Conservation (phyloP, 2,113 vertebrate genomes). For the Nyctereutes procyonoides region DNA sequence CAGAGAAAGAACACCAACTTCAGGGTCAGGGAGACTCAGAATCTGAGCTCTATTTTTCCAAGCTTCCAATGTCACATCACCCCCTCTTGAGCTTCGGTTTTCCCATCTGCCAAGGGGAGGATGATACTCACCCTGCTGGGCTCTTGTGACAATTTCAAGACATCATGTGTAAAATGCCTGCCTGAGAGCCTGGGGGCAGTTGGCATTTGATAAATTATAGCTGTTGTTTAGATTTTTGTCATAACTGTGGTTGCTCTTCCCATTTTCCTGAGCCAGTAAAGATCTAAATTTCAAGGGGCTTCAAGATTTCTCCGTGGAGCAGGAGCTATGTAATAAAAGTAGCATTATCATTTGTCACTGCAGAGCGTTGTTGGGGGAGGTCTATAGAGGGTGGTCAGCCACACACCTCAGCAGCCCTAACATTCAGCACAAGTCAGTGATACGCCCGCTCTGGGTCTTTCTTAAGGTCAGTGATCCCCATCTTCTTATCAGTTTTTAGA, state of each 20-base stretch:
- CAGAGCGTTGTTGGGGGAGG: neutral
- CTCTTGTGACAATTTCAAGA: neutral
- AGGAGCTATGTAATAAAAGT: neutral
- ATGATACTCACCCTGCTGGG: neutral
- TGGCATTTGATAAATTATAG: too few species aligned
- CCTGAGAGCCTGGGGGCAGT: too few species aligned
- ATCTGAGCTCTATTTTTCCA: neutral
- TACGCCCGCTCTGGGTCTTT: accelerated
- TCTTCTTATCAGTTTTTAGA: neutral
- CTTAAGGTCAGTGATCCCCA: neutral
- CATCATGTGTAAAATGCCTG: neutral
- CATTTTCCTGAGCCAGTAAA: neutral
- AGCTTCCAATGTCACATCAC: neutral
- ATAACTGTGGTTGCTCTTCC: neutral
- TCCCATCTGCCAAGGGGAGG: neutral
- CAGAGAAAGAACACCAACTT: neutral
- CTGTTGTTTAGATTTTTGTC: neutral
- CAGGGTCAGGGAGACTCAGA: neutral
- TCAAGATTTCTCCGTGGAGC: neutral
- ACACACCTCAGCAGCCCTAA: neutral
- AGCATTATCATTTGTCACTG: neutral
- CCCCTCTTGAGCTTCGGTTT: neutral
- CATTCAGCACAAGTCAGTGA: neutral
- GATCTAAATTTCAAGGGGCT: neutral
- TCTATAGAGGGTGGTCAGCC: too few species aligned